These are phyloP conservation scores for Augiades crinisus DNA, from an alignment of 2,888 invertebrate genomes.

Conservation along the genomic window DNA sequence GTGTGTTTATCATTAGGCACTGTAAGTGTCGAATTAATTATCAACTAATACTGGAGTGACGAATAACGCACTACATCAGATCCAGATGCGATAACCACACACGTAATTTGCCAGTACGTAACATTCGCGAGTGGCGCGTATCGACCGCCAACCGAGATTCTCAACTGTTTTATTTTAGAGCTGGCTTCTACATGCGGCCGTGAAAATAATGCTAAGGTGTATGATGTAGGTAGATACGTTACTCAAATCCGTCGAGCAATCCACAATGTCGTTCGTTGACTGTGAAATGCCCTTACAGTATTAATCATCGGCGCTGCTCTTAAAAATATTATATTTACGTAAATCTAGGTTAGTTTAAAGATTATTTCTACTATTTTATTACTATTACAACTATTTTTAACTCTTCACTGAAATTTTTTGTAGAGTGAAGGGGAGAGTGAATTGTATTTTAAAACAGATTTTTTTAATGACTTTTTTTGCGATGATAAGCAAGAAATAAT, in stretches of 20 bases:
- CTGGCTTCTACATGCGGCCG: conserved; percentile 63
- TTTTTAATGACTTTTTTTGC: no score
- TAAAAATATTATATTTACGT: no score
- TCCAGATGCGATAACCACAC: conserved; percentile 45
- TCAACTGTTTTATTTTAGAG: conserved; percentile 77
- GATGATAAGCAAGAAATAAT: no score
- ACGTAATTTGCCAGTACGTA: conserved; percentile 50
- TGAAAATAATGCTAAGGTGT: conserved; percentile 68
- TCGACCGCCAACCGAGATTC: conserved; percentile 60
- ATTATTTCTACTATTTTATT: no score
- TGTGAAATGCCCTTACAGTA: conserved; percentile 35
- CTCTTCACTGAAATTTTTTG: no score
- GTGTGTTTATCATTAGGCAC: not conserved
- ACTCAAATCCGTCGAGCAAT: conserved; percentile 53
- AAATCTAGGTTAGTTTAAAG: no score
- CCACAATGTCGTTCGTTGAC: conserved; percentile 66
- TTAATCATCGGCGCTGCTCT: conserved; percentile 33
- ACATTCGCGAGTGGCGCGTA: conserved; percentile 51
- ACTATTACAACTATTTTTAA: no score
- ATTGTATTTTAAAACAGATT: no score
- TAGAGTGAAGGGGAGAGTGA: no score
- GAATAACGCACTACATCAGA: conserved; percentile 24
- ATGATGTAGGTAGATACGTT: conserved; percentile 42
- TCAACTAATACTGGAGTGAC: not conserved
- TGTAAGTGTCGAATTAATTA: not conserved